These are phyloP conservation scores for Lonchura striata DNA, from an alignment of 2,113 vertebrate species.

Conservation along the genomic window DNA sequence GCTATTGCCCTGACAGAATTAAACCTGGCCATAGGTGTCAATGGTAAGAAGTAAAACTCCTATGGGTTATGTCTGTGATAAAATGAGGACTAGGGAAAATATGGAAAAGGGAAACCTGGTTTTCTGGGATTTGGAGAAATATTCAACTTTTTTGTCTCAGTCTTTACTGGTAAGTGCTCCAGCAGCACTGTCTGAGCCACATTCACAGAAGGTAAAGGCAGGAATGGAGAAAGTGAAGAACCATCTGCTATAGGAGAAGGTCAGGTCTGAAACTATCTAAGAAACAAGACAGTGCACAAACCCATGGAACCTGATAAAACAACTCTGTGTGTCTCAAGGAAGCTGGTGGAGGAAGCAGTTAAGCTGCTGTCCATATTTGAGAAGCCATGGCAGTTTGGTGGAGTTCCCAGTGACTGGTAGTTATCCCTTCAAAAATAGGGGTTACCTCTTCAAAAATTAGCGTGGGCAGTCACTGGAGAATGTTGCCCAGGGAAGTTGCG, in stretches of 20 bases:
- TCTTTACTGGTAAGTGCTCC: background rate
- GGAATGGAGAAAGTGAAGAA: background rate
- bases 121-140: background rate
- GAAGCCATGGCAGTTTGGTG: fast-evolving
- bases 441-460: background rate
- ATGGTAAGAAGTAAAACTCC: background rate
- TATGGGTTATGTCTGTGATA: background rate
- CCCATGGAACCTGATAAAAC: background rate
- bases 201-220: background rate
- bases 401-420: background rate
- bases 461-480: background rate
- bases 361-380: background rate
- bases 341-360: background rate
- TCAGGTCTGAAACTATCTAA: background rate
- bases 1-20: background rate
- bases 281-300: background rate
- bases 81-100: background rate
- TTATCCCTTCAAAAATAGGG: background rate
- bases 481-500: background rate
- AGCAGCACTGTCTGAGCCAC: background rate
- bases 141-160: too few species aligned
- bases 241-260: background rate
- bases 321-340: background rate
- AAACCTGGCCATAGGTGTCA: background rate
- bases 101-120: background rate